Percentiles rank a stretch among this genome's conserved stretches.
These are phyloP conservation scores for Parapristionchus giblindavisi DNA, from an alignment of 2,888 invertebrate genomes.

Conservation along the genomic window DNA sequence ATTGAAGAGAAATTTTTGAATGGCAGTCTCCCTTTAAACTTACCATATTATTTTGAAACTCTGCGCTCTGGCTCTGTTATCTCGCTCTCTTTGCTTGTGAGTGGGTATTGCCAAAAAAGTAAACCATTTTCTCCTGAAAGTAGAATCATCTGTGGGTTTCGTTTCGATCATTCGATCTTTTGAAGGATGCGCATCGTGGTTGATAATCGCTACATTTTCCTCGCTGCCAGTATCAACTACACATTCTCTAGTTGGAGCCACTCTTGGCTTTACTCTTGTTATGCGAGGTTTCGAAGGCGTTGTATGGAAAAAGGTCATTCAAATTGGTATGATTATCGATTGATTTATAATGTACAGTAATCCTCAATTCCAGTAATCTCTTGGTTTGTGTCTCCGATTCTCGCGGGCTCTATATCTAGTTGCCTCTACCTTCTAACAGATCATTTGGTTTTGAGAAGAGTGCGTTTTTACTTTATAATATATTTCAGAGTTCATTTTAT, in stretches of 20 bases:
- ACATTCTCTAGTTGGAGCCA: slow-evolving; percentile 96
- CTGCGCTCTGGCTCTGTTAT: no score
- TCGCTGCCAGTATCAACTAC: slow-evolving; percentile 96
- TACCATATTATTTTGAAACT: no score
- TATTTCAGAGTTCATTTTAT: no score
- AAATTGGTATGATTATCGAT: slow-evolving; percentile 74
- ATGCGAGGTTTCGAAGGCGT: slow-evolving; percentile 84
- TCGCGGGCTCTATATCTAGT: slow-evolving; percentile 88
- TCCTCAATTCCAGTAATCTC: slow-evolving; percentile 79
- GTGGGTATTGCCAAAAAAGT: no score
- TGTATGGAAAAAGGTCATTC: slow-evolving; percentile 82
- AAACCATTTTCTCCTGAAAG: no score
- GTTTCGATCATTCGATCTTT: no score
- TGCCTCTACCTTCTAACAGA: slow-evolving; percentile 83
- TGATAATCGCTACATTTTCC: slow-evolving; percentile 89
- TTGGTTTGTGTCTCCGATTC: slow-evolving; percentile 93
- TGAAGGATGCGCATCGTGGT: slow-evolving; percentile 83
- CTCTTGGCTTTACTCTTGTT: slow-evolving; percentile 92
- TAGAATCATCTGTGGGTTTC: no score
- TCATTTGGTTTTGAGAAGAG: slow-evolving; percentile 77
- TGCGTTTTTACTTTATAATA: no score
- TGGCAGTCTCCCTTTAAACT: no score
- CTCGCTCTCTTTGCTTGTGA: no score
- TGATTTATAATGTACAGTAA: slow-evolving; percentile 26
- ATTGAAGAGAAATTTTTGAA: no score